Conservation (phyloP, 2,888 invertebrate species). For the Nephrocerus scutellatus region DNA sequence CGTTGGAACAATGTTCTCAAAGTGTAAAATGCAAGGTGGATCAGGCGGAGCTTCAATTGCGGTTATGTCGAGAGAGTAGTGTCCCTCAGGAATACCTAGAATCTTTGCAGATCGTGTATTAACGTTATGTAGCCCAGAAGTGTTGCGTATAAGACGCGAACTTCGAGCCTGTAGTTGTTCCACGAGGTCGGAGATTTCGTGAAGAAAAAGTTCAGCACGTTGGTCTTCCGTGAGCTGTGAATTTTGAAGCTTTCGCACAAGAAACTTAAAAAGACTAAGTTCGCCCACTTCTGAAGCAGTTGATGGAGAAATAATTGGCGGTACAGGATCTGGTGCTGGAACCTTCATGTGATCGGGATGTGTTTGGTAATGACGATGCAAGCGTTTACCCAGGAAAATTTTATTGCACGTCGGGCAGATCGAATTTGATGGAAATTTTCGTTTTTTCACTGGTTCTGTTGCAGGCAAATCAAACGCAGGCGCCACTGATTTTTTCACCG, state of each 20-base stretch:
- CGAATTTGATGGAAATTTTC: constrained; percentile 35
- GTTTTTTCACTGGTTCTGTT: constrained; percentile 18
- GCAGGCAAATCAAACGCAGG: no score
- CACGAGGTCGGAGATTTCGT: constrained; percentile 42
- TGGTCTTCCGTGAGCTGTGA: constrained; percentile 39
- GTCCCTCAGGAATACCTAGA: constrained; percentile 45
- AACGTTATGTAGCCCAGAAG: constrained; percentile 42
- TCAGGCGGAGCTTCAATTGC: constrained; percentile 39
- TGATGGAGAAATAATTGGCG: constrained; percentile 7
- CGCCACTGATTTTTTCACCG: no score
- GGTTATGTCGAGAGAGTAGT: constrained; percentile 41
- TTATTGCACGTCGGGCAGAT: constrained; percentile 43
- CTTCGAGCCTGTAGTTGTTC: constrained; percentile 41
- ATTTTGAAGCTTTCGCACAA: constrained; percentile 38
- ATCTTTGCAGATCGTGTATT: constrained; percentile 38
- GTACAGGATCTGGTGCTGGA: constrained; percentile 3
- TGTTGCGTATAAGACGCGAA: constrained; percentile 41
- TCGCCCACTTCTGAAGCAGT: neutral
- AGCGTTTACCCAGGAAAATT: constrained; percentile 40
- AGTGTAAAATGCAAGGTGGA: constrained; percentile 25
- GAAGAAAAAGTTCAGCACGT: constrained; percentile 40
- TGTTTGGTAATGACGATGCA: constrained; percentile 39
- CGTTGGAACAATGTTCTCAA: constrained; percentile 20
- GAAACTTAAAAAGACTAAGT: constrained; percentile 38
- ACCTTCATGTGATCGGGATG: constrained; percentile 39